Percentiles rank a stretch among this genome's conserved stretches.
Conservation (phyloP, 2,797 vertebrate species). For the Hydrocynus forskahlii region DNA sequence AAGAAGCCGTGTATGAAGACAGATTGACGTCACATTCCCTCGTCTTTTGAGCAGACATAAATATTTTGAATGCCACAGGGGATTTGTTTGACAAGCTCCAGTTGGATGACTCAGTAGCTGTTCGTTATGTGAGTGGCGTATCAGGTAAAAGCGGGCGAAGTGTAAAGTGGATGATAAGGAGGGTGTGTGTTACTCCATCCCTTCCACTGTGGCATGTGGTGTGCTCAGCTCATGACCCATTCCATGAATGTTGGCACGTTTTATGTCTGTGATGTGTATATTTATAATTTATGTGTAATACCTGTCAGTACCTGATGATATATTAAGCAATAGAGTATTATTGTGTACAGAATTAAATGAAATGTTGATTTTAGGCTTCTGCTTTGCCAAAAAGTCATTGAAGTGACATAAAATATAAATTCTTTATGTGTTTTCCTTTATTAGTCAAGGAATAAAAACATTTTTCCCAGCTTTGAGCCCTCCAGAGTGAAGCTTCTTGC, state of each 20-base stretch:
- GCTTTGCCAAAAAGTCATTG: no score
- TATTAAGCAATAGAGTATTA: no score
- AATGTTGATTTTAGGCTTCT: no score
- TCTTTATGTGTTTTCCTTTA: no score
- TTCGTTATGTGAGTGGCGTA: constrained; percentile 15
- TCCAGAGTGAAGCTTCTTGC: no score
- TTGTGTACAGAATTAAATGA: no score
- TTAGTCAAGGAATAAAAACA: no score
- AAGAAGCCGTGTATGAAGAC: constrained; percentile 1
- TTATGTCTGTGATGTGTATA: no score
- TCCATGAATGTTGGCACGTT: background rate
- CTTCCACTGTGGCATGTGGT: background rate
- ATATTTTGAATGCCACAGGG: constrained; percentile 46
- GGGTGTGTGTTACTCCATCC: background rate
- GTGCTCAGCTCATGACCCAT: background rate
- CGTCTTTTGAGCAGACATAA: constrained; percentile 34
- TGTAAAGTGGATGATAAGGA: background rate
- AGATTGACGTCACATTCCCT: constrained; percentile 12
- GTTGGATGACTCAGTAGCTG: constrained; percentile 33
- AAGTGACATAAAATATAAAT: no score
- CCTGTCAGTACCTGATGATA: no score
- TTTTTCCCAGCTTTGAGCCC: no score
- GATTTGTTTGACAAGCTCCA: constrained; percentile 39
- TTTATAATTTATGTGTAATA: no score
- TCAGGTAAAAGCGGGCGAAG: constrained; percentile 14